These are phyloP conservation scores for Centropristis striata DNA, from an alignment of 2,113 vertebrate species.

Conservation along the genomic window DNA sequence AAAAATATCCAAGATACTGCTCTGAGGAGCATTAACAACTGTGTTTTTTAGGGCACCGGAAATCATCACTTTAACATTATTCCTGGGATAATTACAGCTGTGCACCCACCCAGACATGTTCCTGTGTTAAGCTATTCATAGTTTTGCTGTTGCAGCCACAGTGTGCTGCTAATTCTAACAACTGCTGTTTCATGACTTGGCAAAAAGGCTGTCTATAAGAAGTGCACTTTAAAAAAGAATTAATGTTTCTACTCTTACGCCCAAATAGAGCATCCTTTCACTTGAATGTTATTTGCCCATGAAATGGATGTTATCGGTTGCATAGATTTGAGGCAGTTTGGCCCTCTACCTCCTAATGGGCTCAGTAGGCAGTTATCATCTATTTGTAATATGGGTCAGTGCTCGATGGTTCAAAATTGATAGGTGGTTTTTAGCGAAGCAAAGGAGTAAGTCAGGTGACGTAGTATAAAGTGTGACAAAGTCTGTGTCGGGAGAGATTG, in stretches of 20 bases:
- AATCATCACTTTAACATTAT: not conserved
- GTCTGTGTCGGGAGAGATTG: too few relatives aligned
- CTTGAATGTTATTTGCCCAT: too few relatives aligned
- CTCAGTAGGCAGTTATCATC: too few relatives aligned
- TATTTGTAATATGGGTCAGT: too few relatives aligned
- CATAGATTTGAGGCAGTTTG: too few relatives aligned
- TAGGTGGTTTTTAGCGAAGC: too few relatives aligned
- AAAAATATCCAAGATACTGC: not conserved
- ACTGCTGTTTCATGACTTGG: not conserved
- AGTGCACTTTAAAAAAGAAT: not conserved
- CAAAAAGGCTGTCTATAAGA: not conserved
- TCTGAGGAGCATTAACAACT: not conserved
- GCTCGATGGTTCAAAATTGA: too few relatives aligned
- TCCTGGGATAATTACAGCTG: not conserved
- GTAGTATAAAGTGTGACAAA: too few relatives aligned
- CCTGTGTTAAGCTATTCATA: not conserved
- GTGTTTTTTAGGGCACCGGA: not conserved
- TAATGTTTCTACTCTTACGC: not conserved
- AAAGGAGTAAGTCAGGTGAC: too few relatives aligned
- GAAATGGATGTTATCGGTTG: too few relatives aligned
- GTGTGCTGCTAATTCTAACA: not conserved
- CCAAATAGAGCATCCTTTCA: not conserved
- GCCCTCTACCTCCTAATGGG: too few relatives aligned
- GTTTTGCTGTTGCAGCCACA: not conserved
- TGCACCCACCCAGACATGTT: not conserved